Conservation (phyloP, 2,888 invertebrate genomes). For the Cantharis rustica region DNA sequence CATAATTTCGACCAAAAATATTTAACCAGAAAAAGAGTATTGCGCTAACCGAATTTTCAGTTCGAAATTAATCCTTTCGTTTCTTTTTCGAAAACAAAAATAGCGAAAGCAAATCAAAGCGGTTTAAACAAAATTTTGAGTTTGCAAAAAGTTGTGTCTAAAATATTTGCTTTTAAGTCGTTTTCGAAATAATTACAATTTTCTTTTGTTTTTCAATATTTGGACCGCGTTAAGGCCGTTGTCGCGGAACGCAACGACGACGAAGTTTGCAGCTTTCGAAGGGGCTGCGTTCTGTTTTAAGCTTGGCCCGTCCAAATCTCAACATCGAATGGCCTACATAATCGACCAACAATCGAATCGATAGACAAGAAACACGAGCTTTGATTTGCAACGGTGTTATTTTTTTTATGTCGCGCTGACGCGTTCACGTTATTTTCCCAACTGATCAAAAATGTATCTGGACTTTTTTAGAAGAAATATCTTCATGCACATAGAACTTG, state of each 20-base stretch:
- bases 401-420: background rate
- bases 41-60: background rate
- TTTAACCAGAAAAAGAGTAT: background rate
- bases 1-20: conserved; percentile 2
- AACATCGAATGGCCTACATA: background rate
- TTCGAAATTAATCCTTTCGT: background rate
- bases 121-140: background rate
- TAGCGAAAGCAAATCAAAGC: background rate
- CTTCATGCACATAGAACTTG: conserved; percentile 55
- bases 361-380: background rate
- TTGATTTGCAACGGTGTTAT: background rate
- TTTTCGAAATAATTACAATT: no score
- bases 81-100: background rate
- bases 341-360: background rate
- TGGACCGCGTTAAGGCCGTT: background rate
- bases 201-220: background rate
- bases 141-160: background rate
- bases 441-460: conserved; percentile 37
- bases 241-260: background rate
- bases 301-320: background rate
- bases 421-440: conserved; percentile 20
- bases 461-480: conserved; percentile 49
- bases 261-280: no score
- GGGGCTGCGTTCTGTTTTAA: background rate
- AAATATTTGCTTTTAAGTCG: background rate